Conservation (phyloP, 2,888 invertebrate genomes). For the Catocala sponsa region DNA sequence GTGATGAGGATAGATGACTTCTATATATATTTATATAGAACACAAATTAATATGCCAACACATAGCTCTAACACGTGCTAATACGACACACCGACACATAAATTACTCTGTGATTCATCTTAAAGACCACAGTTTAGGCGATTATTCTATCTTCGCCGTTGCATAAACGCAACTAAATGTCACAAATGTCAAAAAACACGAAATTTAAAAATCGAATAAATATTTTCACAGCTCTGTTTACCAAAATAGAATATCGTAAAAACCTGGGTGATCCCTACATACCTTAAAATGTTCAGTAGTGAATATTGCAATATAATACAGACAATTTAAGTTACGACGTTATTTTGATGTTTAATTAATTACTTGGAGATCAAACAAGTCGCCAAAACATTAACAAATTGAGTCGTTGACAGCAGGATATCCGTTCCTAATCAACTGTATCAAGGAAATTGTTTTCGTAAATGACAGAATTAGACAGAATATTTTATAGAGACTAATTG, state of each 20-base stretch:
- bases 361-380: slow-evolving; percentile 50
- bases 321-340: slow-evolving; percentile 27
- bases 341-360: slow-evolving; percentile 33
- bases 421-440: slow-evolving; percentile 55
- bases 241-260: slow-evolving; percentile 39
- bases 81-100: no score
- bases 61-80: no score
- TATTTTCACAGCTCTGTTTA: slow-evolving; percentile 30
- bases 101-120: no score
- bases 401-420: slow-evolving; percentile 58
- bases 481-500: slow-evolving; percentile 17
- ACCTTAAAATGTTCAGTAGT: slow-evolving; percentile 26
- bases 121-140: neutral
- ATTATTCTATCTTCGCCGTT: slow-evolving; percentile 5
- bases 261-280: slow-evolving; percentile 19
- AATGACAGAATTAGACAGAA: slow-evolving; percentile 32
- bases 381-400: slow-evolving; percentile 53
- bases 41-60: no score
- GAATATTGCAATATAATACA: slow-evolving; percentile 34
- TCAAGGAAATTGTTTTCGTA: slow-evolving; percentile 38
- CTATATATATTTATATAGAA: neutral
- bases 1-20: neutral
- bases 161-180: neutral
- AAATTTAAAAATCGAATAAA: slow-evolving; percentile 13
- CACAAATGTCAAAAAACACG: slow-evolving; percentile 14